A percentile compares a stretch with the other conserved stretches of the same genome.
Evolutionary conservation across 2,113 vertebrate genomes (phyloP).

Genomic region (Vireo altiloquus): DNA sequence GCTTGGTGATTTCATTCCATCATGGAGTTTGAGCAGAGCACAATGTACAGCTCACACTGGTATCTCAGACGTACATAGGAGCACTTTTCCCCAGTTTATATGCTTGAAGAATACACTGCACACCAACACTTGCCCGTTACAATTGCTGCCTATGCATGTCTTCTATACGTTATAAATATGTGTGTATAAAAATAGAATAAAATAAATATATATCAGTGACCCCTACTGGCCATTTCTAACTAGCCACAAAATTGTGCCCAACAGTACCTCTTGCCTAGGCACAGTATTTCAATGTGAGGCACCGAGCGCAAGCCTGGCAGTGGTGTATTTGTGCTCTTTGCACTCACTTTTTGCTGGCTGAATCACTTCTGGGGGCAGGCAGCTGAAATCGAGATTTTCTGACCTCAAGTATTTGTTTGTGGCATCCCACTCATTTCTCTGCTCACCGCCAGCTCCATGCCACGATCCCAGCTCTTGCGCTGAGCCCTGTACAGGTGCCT

Average conservation of each 20-base stretch:
- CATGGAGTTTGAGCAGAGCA: not conserved
- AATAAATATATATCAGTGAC: slow-evolving; percentile 45
- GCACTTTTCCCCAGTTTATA: not conserved
- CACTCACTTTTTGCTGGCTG: not conserved
- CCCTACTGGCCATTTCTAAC: slow-evolving; percentile 19
- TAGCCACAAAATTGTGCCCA: not conserved
- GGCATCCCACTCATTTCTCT: not conserved
- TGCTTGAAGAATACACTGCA: not conserved
- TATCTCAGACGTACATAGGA: not conserved
- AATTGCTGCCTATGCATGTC: not conserved
- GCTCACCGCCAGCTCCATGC: accelerated
- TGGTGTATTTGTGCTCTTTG: not conserved
- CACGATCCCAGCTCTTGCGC: not conserved
- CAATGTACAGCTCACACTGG: not conserved
- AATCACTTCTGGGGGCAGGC: not conserved
- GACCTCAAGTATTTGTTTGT: not conserved
- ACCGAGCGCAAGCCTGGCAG: not conserved
- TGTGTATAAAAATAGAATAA: not conserved
- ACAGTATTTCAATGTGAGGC: accelerated
- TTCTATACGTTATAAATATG: not conserved
- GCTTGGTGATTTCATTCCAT: not conserved
- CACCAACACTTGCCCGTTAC: not conserved
- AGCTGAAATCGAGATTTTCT: not conserved
- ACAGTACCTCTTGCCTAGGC: not conserved
- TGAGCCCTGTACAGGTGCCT: not conserved